Evolutionary conservation across 2,888 invertebrate genomes (phyloP), one percentile per base, ranked within the genome.

Genomic region (Eupithecia abbreviata): DNA sequence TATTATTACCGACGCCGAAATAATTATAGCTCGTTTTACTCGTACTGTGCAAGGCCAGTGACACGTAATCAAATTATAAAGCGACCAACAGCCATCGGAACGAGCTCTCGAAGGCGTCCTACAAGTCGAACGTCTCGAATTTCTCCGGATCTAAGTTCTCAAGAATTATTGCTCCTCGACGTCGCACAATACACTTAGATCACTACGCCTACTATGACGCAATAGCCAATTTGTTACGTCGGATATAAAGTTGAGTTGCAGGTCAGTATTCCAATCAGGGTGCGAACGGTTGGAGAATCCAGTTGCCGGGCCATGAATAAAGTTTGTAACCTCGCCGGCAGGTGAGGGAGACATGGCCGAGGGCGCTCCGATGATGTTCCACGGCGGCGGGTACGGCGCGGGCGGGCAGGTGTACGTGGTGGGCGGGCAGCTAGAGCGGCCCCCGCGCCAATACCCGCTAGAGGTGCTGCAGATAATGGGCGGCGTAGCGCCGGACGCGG

Each of bases 81-180:
- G 82, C 86, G 84, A 84, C 85, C 84, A 87, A 85, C 88, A 87
- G 85, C 87, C 84, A 90, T 87, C 84, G 84, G 87, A 87, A 80
- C 78, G 80, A 81, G 80, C 85, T 85, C 79, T 82, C 84, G 87
- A 88, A 88, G 89, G 90, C 88, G 85, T 87, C 88, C 85, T 84
- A 84, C 85, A 90, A 86, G 89, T 89, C 87, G 88, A 91, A 89
- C 91, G 91, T 92, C 92, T 93, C 92, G 89, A 88, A 92, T 92
- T 92, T 93, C 92, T 91, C 90, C 88, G 88, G 86, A 84, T 89
- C 86, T 86, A 91, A 90, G 90, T 88, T 88, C 87, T 86, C 88
- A 88, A 88, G 87, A 90, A 91, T 87, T 87, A 88, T 86, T 88
- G 81, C 85, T 86, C 89, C 89, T 89, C 87, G 88, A 89, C 90